Percentiles rank a stretch among this genome's conserved stretches.
These are phyloP conservation scores for Teleopsis dalmanni DNA, from an alignment of 1,140 invertebrate species.

Conservation along the genomic window DNA sequence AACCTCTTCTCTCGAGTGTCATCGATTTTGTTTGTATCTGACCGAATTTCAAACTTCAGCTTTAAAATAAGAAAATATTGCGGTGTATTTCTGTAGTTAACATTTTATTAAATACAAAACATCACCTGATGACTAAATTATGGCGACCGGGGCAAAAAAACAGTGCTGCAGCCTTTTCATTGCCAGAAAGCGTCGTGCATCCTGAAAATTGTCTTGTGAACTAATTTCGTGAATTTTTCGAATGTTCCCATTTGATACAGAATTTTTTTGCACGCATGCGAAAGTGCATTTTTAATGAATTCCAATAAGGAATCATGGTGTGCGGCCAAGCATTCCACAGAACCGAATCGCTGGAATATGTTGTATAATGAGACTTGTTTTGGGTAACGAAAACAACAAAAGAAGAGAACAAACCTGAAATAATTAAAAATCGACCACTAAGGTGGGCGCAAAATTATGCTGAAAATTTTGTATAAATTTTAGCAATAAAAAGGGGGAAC, in stretches of 20 bases:
- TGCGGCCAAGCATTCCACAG: constrained; percentile 30
- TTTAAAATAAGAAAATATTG: too few species aligned
- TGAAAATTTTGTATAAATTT: too few species aligned
- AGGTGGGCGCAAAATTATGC: too few species aligned
- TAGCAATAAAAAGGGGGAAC: too few species aligned
- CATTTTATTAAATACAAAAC: too few species aligned
- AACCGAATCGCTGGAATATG: constrained; percentile 32
- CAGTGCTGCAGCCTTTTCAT: background rate
- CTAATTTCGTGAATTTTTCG: constrained; percentile 44
- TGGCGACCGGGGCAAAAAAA: constrained; percentile 16
- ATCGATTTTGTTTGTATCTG: too few species aligned
- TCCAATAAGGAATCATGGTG: constrained; percentile 40
- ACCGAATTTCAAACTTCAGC: too few species aligned
- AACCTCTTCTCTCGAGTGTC: too few species aligned
- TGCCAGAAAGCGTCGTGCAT: background rate
- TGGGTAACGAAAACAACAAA: too few species aligned
- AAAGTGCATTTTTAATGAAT: constrained; percentile 41
- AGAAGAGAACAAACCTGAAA: too few species aligned
- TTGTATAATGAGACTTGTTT: background rate
- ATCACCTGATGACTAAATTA: constrained; percentile 44
- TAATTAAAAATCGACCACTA: too few species aligned
- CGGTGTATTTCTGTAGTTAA: too few species aligned
- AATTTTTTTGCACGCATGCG: constrained; percentile 33
- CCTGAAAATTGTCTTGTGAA: constrained; percentile 32
- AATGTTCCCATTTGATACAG: constrained; percentile 29